Percentiles rank a stretch among this genome's conserved stretches.
Conservation (phyloP, 2,113 vertebrate genomes). For the Cervus canadensis region DNA sequence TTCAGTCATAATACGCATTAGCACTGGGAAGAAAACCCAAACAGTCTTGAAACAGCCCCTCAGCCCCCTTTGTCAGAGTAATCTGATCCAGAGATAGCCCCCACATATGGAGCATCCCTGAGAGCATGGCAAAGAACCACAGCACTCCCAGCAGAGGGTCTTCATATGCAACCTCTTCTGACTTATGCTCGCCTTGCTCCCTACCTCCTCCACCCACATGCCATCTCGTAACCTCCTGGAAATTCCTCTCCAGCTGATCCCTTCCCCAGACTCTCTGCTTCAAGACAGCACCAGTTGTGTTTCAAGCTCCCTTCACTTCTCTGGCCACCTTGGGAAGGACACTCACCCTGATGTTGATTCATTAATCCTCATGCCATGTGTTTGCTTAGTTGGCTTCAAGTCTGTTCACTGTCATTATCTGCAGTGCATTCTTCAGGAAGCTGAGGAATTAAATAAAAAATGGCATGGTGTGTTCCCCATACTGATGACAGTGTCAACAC, state of each 20-base stretch:
- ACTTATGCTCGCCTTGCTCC: not conserved
- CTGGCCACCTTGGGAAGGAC: not conserved
- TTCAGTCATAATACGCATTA: not conserved
- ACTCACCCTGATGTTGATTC: not conserved
- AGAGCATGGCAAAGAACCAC: not conserved
- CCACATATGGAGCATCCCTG: not conserved
- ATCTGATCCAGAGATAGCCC: not conserved
- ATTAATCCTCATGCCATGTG: not conserved
- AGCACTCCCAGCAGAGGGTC: not conserved
- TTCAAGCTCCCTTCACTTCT: not conserved
- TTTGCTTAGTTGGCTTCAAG: not conserved
- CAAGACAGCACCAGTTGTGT: not conserved
- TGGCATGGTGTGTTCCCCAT: not conserved
- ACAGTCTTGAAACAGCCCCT: not conserved
- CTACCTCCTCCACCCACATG: no score
- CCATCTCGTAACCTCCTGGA: no score
- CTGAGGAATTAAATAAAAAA: not conserved
- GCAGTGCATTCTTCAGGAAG: not conserved
- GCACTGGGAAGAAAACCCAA: not conserved
- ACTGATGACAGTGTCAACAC: not conserved
- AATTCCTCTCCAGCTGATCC: not conserved
- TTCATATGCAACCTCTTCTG: not conserved
- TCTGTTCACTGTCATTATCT: not conserved
- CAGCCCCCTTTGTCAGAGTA: not conserved
- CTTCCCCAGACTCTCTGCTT: not conserved